Evolutionary conservation across 2,797 vertebrate genomes (phyloP).

Genomic region (Telmatherina bonti): DNA sequence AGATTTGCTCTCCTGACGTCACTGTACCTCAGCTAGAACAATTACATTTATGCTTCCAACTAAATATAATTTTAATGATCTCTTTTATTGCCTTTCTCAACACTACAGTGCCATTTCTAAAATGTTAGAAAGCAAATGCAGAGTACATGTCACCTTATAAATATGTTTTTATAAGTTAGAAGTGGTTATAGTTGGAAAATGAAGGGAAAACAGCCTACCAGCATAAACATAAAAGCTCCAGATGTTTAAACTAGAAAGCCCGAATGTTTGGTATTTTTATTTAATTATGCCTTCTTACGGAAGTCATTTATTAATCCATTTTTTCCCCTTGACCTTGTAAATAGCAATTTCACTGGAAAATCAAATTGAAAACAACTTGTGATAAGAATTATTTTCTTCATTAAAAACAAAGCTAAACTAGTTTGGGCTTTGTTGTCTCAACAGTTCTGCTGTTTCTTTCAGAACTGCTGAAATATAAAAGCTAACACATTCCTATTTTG

Average conservation of each 20-base stretch:
- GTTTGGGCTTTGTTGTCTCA: background rate
- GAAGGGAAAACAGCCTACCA: background rate
- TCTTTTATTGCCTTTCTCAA: background rate
- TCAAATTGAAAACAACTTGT: background rate
- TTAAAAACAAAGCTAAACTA: background rate
- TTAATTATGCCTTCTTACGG: background rate
- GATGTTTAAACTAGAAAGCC: background rate
- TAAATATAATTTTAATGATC: background rate
- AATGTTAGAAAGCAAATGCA: background rate
- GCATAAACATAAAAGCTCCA: background rate
- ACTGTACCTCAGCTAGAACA: background rate
- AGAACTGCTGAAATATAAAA: background rate
- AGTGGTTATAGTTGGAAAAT: background rate
- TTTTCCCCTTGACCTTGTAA: background rate
- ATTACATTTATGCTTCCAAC: background rate
- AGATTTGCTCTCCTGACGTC: background rate
- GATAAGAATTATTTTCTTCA: background rate
- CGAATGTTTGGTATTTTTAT: background rate
- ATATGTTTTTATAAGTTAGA: background rate
- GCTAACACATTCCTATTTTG: background rate
- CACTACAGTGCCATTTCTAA: background rate
- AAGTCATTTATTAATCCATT: background rate
- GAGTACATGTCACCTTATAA: background rate
- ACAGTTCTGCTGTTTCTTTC: background rate
- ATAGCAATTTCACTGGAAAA: background rate